These are phyloP conservation scores for Cydia fagiglandana DNA, from an alignment of 1,140 invertebrate genomes.

Conservation along the genomic window DNA sequence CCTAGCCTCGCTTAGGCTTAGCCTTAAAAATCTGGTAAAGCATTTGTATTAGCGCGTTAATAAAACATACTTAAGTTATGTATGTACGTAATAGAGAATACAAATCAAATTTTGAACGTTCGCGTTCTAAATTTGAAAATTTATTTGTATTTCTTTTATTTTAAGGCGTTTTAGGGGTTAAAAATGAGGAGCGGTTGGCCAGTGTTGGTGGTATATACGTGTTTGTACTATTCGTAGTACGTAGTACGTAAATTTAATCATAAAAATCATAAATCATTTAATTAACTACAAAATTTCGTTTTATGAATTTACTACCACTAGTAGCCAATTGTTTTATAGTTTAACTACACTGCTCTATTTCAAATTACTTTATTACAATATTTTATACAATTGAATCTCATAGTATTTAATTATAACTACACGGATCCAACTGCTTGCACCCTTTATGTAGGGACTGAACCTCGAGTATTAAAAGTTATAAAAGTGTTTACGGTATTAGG, in stretches of 20 bases:
- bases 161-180: constrained; percentile 5
- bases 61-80: background rate
- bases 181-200: constrained; percentile 36
- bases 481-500: too few relatives aligned
- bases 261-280: background rate
- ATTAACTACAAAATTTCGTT: background rate
- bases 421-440: too few relatives aligned
- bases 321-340: too few relatives aligned
- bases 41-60: background rate
- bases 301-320: too few relatives aligned
- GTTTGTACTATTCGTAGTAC: too few relatives aligned
- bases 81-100: background rate
- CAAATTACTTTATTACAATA: too few relatives aligned
- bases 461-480: too few relatives aligned
- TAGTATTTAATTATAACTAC: too few relatives aligned
- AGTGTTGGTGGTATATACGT: constrained; percentile 44
- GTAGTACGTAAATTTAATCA: too few relatives aligned
- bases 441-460: too few relatives aligned
- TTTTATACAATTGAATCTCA: too few relatives aligned
- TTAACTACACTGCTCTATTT: too few relatives aligned
- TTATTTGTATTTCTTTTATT: constrained; percentile 10
- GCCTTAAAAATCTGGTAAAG: background rate
- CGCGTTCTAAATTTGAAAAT: constrained; percentile 18
- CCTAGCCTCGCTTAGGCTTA: constrained; percentile 4
- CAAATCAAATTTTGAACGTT: constrained; percentile 20